Conservation (phyloP, 1,140 invertebrate genomes). For the Geopemphigus sp. region DNA sequence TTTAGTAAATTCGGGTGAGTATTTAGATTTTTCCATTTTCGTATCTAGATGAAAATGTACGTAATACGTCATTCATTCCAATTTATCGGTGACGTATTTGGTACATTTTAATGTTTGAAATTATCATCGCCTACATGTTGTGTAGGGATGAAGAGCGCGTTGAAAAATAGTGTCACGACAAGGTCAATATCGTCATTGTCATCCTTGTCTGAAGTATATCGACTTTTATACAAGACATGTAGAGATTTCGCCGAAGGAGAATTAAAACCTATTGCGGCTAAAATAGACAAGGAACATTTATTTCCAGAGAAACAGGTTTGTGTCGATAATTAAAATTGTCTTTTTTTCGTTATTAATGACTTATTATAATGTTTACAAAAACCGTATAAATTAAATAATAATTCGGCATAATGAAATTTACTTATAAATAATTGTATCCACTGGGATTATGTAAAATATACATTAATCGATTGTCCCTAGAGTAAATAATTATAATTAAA, state of each 20-base stretch:
- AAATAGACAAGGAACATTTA: slow-evolving; percentile 78
- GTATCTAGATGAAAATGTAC: background rate
- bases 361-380: too few relatives aligned
- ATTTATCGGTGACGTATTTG: too few relatives aligned
- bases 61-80: too few relatives aligned
- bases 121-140: too few relatives aligned
- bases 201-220: slow-evolving; percentile 83
- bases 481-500: too few relatives aligned
- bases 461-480: too few relatives aligned
- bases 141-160: slow-evolving; percentile 15
- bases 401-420: too few relatives aligned
- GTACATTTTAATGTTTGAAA: too few relatives aligned
- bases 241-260: slow-evolving; percentile 88
- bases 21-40: background rate
- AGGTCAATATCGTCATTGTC: slow-evolving; percentile 64
- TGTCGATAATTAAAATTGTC: background rate
- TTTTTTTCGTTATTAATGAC: background rate
- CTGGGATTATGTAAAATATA: too few relatives aligned
- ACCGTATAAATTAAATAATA: too few relatives aligned
- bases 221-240: slow-evolving; percentile 88
- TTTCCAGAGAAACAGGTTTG: slow-evolving; percentile 74
- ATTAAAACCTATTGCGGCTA: slow-evolving; percentile 79
- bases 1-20: background rate
- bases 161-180: slow-evolving; percentile 12
- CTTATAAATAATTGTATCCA: too few relatives aligned